A percentile compares a stretch with the other conserved stretches of the same genome.
These are phyloP conservation scores for Meganola albula DNA, from an alignment of 2,888 invertebrate genomes.

Conservation along the genomic window DNA sequence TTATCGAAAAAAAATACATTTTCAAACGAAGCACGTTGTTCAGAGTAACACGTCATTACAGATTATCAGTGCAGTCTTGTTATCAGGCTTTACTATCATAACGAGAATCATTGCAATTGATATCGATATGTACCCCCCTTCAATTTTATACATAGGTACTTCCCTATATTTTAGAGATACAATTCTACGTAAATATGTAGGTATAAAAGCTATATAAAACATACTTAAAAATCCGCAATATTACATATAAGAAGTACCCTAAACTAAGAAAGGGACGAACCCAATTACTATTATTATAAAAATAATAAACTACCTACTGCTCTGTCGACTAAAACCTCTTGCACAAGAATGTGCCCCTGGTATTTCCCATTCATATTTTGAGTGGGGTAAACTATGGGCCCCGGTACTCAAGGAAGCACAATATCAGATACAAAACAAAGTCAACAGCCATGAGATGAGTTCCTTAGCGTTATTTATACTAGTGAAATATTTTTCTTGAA, in stretches of 20 bases:
- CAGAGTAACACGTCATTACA: no score
- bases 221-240: conserved; percentile 9
- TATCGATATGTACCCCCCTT: no score
- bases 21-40: no score
- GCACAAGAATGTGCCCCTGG: conserved; percentile 41
- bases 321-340: conserved; percentile 37
- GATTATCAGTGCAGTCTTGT: no score
- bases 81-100: no score
- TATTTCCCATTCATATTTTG: conserved; percentile 49
- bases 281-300: conserved; percentile 32
- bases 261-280: conserved; percentile 18
- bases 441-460: conserved; percentile 47
- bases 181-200: no score
- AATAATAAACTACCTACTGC: conserved; percentile 24
- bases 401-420: conserved; percentile 24
- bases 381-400: conserved; percentile 38
- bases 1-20: no score
- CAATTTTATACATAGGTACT: no score
- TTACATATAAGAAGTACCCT: conserved; percentile 10
- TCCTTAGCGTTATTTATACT: conserved; percentile 24
- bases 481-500: conserved; percentile 21
- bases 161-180: no score
- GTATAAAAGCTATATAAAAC: no score
- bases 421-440: conserved; percentile 52
- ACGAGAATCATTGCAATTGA: no score